Evolutionary conservation across 2,888 invertebrate species (phyloP).

Genomic region (Celastrina argiolus): DNA sequence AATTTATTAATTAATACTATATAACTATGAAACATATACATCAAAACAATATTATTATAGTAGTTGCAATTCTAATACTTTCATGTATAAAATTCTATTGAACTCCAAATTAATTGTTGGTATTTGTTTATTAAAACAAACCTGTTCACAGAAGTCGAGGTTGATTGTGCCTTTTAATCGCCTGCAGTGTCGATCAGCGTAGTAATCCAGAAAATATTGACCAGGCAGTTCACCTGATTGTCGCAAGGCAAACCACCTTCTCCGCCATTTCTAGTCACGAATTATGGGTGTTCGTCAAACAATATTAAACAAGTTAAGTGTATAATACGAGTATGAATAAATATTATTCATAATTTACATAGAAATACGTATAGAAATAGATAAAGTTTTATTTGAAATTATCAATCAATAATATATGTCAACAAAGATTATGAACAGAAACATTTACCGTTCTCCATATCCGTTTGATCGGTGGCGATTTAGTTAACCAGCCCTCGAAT

Average conservation of each 20-base stretch:
- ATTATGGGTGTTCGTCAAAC: conserved; percentile 1
- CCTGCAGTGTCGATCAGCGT: conserved; percentile 90
- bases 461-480: conserved; percentile 95
- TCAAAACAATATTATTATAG: background rate
- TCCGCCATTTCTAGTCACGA: conserved; percentile 90
- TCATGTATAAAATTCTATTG: background rate
- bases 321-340: background rate
- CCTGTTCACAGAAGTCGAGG: conserved; percentile 97
- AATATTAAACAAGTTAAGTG: background rate
- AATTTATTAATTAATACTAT: background rate
- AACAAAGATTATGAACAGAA: conserved; percentile 19
- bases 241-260: conserved; percentile 94
- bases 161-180: conserved; percentile 94
- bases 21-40: too few species aligned
- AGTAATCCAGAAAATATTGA: conserved; percentile 95
- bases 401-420: conserved; percentile 19
- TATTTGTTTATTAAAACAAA: conserved; percentile 43
- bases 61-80: background rate
- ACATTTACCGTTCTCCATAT: conserved; percentile 92
- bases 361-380: background rate
- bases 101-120: background rate
- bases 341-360: background rate
- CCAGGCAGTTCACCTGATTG: conserved; percentile 95
- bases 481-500: conserved; percentile 95
- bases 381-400: background rate